Evolutionary conservation across 2,797 vertebrate genomes (phyloP).

Genomic region (Todus mexicanus): DNA sequence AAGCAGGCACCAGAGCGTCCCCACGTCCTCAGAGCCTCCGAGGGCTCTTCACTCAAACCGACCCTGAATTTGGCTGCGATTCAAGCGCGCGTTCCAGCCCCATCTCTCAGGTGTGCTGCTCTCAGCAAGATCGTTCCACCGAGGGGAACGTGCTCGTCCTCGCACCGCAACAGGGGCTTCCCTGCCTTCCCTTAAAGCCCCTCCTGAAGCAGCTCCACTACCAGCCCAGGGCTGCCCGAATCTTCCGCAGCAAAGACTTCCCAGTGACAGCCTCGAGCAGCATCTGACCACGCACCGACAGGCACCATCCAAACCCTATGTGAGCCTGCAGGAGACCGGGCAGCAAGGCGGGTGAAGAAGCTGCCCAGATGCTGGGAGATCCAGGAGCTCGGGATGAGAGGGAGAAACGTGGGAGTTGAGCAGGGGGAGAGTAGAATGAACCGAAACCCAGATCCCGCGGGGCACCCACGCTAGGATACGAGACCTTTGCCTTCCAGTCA

Average conservation of each 20-base stretch:
- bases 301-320: neutral
- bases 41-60: neutral
- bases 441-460: neutral
- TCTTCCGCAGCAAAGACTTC: neutral
- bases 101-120: neutral
- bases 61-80: neutral
- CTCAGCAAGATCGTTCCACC: neutral
- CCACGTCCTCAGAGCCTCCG: accelerated
- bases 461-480: neutral
- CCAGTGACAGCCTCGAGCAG: neutral
- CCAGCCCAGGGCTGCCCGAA: neutral
- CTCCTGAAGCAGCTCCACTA: neutral
- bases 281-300: neutral
- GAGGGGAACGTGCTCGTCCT: neutral
- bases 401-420: neutral
- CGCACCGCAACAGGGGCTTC: neutral
- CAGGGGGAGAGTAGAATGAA: neutral
- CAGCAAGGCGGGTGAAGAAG: neutral
- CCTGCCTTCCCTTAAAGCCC: neutral
- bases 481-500: neutral
- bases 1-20: neutral
- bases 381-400: neutral
- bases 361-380: conserved; percentile 1
- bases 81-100: neutral
- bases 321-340: neutral